These are phyloP conservation scores for Trachops cirrhosus DNA, from an alignment of 2,797 vertebrate species.

Conservation along the genomic window DNA sequence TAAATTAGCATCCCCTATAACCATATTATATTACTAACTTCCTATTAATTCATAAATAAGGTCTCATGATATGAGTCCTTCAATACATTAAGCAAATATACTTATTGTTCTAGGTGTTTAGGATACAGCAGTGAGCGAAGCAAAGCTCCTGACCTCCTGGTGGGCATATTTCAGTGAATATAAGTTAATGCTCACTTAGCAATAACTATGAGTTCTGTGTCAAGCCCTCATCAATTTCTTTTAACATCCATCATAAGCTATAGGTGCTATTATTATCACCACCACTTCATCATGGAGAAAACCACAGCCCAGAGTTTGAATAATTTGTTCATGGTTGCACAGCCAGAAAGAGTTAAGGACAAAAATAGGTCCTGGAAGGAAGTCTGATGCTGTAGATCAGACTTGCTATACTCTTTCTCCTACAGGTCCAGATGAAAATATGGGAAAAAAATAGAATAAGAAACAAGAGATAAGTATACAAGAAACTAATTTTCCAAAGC, in stretches of 20 bases:
- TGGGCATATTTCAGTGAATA: neutral
- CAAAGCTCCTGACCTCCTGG: rapidly evolving
- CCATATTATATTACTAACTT: neutral
- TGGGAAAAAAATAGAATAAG: neutral
- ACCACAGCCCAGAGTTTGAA: neutral
- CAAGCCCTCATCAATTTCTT: neutral
- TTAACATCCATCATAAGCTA: neutral
- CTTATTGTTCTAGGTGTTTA: neutral
- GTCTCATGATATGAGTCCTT: neutral
- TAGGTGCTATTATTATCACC: neutral
- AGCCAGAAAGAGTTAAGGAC: neutral
- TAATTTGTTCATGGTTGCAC: neutral
- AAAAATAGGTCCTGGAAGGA: neutral
- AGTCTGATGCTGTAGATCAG: neutral
- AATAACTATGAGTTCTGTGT: neutral
- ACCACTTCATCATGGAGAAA: neutral
- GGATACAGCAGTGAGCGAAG: neutral
- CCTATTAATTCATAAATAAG: neutral
- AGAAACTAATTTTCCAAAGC: neutral
- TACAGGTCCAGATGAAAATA: neutral
- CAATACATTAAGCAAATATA: neutral
- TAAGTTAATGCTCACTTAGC: neutral
- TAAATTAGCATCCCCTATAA: neutral
- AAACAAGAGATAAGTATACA: neutral
- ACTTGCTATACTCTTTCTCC: neutral